Conservation (phyloP, 2,797 vertebrate genomes). For the Pogoniulus pusillus region DNA sequence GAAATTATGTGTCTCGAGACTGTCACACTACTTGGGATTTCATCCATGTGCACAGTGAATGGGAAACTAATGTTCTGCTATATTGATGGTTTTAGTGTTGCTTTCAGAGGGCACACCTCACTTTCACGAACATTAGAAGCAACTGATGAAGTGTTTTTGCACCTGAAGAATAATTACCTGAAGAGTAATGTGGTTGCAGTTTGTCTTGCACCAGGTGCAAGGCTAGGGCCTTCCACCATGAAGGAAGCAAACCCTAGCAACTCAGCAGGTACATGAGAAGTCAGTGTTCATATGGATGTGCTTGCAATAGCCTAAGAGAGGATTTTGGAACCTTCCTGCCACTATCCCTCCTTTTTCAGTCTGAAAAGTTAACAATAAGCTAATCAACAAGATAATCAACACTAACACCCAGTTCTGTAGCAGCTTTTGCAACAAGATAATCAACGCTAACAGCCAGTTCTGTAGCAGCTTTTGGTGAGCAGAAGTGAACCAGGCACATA, state of each 20-base stretch:
- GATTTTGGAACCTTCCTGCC: background rate
- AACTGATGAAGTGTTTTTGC: background rate
- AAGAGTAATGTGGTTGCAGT: background rate
- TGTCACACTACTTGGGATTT: background rate
- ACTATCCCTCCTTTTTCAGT: background rate
- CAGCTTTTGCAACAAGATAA: too few relatives aligned
- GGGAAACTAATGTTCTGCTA: background rate
- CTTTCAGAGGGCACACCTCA: background rate
- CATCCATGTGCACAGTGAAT: background rate
- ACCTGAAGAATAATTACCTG: background rate
- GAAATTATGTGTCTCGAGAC: background rate
- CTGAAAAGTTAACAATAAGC: background rate
- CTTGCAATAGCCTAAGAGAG: background rate
- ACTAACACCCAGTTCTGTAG: background rate
- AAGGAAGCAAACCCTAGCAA: background rate
- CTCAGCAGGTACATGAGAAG: background rate
- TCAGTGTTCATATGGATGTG: background rate
- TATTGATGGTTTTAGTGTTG: background rate
- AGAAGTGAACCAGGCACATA: background rate
- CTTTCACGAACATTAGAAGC: background rate
- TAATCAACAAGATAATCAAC: background rate
- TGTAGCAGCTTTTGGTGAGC: background rate
- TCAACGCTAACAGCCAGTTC: too few relatives aligned
- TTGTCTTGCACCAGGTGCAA: background rate
- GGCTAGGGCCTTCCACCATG: background rate